Percentiles rank a stretch among this genome's conserved stretches.
These are phyloP conservation scores for Stigmatopora nigra DNA, from an alignment of 2,113 vertebrate genomes.

Conservation along the genomic window DNA sequence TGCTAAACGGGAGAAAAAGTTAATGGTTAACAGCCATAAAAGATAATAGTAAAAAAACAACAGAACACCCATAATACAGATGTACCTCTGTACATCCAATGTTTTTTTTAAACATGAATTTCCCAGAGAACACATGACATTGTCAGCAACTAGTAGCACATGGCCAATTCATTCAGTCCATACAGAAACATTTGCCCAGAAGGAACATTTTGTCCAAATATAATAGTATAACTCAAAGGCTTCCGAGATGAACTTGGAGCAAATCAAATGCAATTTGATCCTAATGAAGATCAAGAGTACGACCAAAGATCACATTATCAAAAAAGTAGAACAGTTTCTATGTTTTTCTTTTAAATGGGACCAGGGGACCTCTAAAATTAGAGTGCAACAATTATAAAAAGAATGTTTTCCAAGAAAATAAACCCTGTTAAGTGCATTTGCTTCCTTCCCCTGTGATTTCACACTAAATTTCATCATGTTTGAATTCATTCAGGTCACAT, in stretches of 20 bases:
- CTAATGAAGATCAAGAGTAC: neutral
- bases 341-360: neutral
- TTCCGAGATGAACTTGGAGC: neutral
- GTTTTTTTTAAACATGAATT: too few species aligned
- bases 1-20: too few species aligned
- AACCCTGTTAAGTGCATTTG: neutral
- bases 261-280: neutral
- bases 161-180: neutral
- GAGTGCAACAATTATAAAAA: neutral
- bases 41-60: too few species aligned
- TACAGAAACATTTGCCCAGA: neutral
- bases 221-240: conserved; percentile 1
- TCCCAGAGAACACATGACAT: neutral
- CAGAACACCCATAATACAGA: too few species aligned
- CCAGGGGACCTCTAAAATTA: neutral
- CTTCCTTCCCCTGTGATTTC: neutral
- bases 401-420: neutral
- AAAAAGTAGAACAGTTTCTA: neutral
- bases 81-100: too few species aligned
- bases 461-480: neutral
- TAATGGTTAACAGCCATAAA: too few species aligned
- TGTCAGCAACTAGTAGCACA: neutral
- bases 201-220: neutral
- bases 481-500: neutral
- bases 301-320: neutral